Conservation (phyloP, 2,888 invertebrate genomes). For the Phorcus lineatus region DNA sequence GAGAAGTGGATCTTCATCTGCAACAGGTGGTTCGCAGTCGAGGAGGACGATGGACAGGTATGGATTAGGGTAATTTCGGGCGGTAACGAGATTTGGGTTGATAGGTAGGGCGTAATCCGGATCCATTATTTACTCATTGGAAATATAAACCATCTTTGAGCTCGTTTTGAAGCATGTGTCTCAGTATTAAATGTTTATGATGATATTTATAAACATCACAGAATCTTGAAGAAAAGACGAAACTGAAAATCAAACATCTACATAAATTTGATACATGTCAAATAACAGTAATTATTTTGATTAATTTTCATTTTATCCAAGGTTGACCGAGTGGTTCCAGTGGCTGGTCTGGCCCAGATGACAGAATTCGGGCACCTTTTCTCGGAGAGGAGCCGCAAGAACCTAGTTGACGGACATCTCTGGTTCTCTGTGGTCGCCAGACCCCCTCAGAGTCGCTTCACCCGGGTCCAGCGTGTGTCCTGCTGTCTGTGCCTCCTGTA, state of each 20-base stretch:
- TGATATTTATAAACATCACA: too few species aligned
- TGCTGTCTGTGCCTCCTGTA: slow-evolving; percentile 77
- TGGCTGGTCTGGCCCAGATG: slow-evolving; percentile 76
- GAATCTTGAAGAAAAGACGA: too few species aligned
- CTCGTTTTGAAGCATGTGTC: neutral
- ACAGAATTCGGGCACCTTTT: slow-evolving; percentile 77
- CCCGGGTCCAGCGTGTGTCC: slow-evolving; percentile 76
- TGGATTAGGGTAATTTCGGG: too few species aligned
- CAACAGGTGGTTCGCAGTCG: slow-evolving; percentile 77
- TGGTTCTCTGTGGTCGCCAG: slow-evolving; percentile 78
- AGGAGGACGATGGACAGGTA: slow-evolving; percentile 78
- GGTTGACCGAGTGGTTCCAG: slow-evolving; percentile 78
- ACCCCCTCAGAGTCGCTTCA: slow-evolving; percentile 77
- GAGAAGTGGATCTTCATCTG: slow-evolving; percentile 76
- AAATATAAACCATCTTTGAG: neutral
- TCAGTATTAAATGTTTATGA: neutral
- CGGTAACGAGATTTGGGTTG: too few species aligned
- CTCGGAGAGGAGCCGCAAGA: slow-evolving; percentile 73
- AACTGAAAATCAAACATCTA: too few species aligned
- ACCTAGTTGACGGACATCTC: slow-evolving; percentile 77
- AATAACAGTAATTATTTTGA: too few species aligned
- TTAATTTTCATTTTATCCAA: slow-evolving; percentile 39
- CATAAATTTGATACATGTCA: too few species aligned
- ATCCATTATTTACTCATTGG: too few species aligned
- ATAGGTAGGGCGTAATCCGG: too few species aligned